Evolutionary conservation across 2,888 invertebrate genomes (phyloP), one percentile per base, ranked within the genome.

Genomic region (Agonopterix arenella): DNA sequence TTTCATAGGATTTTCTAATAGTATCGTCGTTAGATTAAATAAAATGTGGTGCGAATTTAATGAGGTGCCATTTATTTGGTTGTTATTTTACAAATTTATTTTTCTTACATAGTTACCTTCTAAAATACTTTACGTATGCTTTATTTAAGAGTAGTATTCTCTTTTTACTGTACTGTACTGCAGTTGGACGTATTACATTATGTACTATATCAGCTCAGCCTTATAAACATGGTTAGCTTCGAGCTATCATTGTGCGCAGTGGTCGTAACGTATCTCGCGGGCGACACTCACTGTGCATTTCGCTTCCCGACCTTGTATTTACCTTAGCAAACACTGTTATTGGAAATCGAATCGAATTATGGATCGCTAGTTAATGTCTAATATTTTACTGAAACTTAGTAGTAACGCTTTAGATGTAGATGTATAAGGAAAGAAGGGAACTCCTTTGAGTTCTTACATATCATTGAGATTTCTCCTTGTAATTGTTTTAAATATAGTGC

Each of bases 381-480:
- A 76, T 69, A 65, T 74, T 28, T 28, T 73, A 84, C 74, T 73
- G 70, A 78, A 70, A 68, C 60, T 74, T 85, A 84, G 83, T 70
- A 66, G 62, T 80, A 82, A 80, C 72, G 88, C 89, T 86, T 86
- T 85, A 84, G 82, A 78, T 68, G 80, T 88, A 89, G 88, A 50
- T 68, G 59, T 77, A 52, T 84, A 84, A 83, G 78, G 58, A 64
- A 73, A 76, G 83, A 84, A 84, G 70, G 74, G 83, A 80, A 76
- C 85, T 85, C 84, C 75, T 63, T 75, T 72, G 86, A 86, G 88
- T 85, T 84, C 82, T 84, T 74, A 89, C 88, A 89, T 89, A 89
- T 89, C 88, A 89, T 80, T 84, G 83, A 85, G 84, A 84, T 84
- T 84, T 88, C 86, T 88, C 88, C 85, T 82, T 75, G 80, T 83